Evolutionary conservation across 2,113 vertebrate species (phyloP), one percentile per base, ranked within the genome.

Genomic region (Onychostruthus taczanowskii): DNA sequence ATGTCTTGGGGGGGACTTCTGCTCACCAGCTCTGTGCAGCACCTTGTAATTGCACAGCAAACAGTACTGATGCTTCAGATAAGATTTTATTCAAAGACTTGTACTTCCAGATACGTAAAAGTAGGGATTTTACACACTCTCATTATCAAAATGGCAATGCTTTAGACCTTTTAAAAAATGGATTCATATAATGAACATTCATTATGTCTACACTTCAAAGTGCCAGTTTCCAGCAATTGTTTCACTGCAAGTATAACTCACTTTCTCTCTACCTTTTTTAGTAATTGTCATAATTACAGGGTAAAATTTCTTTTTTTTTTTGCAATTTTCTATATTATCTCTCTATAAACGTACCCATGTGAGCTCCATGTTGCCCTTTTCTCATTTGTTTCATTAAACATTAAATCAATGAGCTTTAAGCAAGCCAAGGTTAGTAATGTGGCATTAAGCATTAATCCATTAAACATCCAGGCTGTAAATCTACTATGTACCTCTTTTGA

Each of bases 381-480:
- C 69, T 62, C 58, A 62, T 89, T 91, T 8, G 16, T 81, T 89
- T 87, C 82, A 84, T 90, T 92, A 90, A 92, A 70, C 82, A 69
- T 49, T 91, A 79, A 90, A 86, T 96, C 89, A 86, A 56, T 85
- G 72, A 95, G 92, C 83, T 86, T 91, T 73, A 91, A 75, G 44
- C 47, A 77, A 11, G 22, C 59, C 26, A 67, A 88, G 80, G 75
- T 93, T 95, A 75, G 44, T 78, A 79, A 88, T 63, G 74, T 89
- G 59, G 94, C 81, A 90, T 84, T 84, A 90, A 94, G 76, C 35
- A 85, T 61, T 87, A 88, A 93, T 85, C 80, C 74, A 87, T 93
- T 93, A 92, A 88, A 78, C 56, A 86, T 24, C 75, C 85, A 90
- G 85, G 33, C 84, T 84, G 53, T 61, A 76, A 92, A 92, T 74